Percentiles rank a stretch among this genome's conserved stretches.
Conservation (phyloP, 2,888 invertebrate genomes). For the Spilarctia lutea region DNA sequence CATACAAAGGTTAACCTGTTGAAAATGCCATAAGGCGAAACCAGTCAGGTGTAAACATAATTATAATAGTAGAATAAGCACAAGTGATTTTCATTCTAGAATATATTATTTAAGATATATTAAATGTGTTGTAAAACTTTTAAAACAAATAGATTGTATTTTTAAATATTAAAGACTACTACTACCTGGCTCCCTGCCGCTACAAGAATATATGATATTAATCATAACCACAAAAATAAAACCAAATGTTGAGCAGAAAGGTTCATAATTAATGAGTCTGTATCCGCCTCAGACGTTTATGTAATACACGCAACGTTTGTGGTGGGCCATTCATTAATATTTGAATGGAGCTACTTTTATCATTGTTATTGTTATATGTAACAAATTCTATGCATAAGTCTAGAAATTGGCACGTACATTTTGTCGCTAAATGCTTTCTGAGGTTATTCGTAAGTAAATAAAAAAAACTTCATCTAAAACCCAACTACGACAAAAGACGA, state of each 20-base stretch:
- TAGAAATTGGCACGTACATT: background rate
- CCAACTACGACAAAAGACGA: too few relatives aligned
- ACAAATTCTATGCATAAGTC: constrained; percentile 17
- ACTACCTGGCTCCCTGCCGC: background rate
- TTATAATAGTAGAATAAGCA: too few relatives aligned
- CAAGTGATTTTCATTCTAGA: too few relatives aligned
- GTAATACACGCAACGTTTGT: constrained; percentile 52
- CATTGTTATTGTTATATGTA: constrained; percentile 31
- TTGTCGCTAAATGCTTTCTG: background rate
- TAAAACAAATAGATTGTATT: too few relatives aligned
- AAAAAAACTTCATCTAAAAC: too few relatives aligned
- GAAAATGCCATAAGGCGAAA: too few relatives aligned
- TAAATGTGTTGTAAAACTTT: too few relatives aligned
- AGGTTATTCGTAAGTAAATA: background rate
- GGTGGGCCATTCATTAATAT: constrained; percentile 58
- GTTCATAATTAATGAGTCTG: constrained; percentile 53
- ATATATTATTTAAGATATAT: background rate
- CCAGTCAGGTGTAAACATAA: too few relatives aligned
- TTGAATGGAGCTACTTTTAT: constrained; percentile 18
- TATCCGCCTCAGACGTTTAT: constrained; percentile 43
- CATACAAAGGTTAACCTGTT: too few relatives aligned
- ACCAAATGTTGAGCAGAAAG: constrained; percentile 33
- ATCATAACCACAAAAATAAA: constrained; percentile 43
- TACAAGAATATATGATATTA: constrained; percentile 21
- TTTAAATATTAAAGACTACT: too few relatives aligned